Conservation (phyloP, 2,113 vertebrate genomes). For the Rhabdomys dilectus region DNA sequence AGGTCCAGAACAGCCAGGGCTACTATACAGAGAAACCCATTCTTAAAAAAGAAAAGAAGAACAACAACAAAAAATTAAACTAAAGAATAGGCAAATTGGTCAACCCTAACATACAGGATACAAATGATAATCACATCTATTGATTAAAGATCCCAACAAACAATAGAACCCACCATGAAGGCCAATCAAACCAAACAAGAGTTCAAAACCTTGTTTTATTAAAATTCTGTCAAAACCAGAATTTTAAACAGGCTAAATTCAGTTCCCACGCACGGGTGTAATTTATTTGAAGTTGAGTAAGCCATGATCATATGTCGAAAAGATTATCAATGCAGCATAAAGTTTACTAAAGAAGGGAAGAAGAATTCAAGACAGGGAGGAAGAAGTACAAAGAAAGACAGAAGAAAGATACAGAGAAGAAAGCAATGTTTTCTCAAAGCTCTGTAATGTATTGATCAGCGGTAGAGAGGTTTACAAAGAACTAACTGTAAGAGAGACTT, state of each 20-base stretch:
- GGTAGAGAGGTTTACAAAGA: not conserved
- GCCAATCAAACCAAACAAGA: conserved; percentile 30
- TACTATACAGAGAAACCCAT: not conserved
- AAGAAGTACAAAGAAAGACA: not conserved
- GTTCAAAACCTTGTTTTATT: conserved; percentile 53
- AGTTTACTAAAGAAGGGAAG: not conserved
- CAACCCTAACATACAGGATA: not conserved
- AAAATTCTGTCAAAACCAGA: conserved; percentile 26
- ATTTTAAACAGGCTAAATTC: not conserved
- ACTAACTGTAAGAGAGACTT: not conserved
- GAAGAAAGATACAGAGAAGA: not conserved
- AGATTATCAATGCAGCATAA: not conserved
- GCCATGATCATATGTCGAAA: not conserved
- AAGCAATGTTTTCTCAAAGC: rapidly evolving
- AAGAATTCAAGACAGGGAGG: not conserved
- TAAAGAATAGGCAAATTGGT: conserved; percentile 31
- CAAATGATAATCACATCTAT: conserved; percentile 20
- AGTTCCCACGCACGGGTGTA: not conserved
- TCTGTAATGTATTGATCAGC: not conserved
- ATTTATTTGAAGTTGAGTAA: not conserved
- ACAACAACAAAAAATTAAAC: conserved; percentile 5
- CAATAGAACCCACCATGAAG: conserved; percentile 52
- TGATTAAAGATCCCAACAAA: conserved; percentile 43
- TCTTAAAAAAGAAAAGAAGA: not conserved
- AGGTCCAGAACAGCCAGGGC: not conserved